A percentile compares a stretch with the other conserved stretches of the same genome.
Conservation (phyloP, 2,113 vertebrate species). For the Gasterosteus aculeatus region DNA sequence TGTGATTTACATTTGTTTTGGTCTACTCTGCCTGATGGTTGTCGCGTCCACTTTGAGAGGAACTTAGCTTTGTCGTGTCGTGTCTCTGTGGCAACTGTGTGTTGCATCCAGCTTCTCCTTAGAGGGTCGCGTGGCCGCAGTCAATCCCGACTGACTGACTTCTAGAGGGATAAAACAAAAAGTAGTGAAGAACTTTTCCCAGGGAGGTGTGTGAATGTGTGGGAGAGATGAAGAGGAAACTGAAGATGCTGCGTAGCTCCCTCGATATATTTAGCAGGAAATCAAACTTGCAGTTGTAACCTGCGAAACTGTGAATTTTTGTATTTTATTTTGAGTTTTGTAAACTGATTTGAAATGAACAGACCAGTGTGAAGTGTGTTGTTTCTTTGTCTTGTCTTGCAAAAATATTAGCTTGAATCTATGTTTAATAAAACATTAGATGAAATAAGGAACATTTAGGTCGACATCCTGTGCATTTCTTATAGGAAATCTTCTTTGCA, state of each 20-base stretch:
- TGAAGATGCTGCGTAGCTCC: constrained; percentile 2
- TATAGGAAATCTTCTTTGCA: background rate
- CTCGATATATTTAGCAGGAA: background rate
- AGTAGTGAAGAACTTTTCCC: background rate
- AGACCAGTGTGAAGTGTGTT: too few species aligned
- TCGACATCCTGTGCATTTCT: background rate
- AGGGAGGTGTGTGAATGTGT: background rate
- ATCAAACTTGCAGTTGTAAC: too few species aligned
- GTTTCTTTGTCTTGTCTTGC: too few species aligned
- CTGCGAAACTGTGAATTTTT: too few species aligned
- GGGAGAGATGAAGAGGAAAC: background rate
- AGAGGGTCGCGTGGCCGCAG: too few species aligned
- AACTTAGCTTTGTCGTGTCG: background rate
- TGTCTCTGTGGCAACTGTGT: background rate
- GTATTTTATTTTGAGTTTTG: too few species aligned
- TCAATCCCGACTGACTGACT: background rate
- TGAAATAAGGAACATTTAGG: constrained; percentile 1
- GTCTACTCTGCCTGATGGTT: constrained; percentile 11
- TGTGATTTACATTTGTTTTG: constrained; percentile 7
- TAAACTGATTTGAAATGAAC: too few species aligned
- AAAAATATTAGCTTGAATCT: background rate
- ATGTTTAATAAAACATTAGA: background rate
- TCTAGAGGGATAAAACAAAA: background rate
- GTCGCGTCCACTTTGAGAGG: background rate
- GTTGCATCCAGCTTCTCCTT: too few species aligned